These are phyloP conservation scores for Lepilemur ruficaudatus DNA, from an alignment of 2,797 vertebrate species.

Conservation along the genomic window DNA sequence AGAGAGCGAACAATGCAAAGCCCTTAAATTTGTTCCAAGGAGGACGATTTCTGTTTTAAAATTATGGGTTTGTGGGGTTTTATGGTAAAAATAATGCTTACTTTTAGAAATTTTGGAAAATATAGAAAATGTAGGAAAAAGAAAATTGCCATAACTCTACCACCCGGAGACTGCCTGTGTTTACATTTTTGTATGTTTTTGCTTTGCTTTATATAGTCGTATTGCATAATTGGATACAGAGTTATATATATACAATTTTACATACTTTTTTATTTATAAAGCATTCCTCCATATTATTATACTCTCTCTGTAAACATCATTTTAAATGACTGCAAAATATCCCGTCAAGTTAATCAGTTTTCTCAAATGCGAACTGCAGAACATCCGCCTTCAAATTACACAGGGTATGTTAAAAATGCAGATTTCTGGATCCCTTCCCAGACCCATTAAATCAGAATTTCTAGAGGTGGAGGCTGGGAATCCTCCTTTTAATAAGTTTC, in stretches of 20 bases:
- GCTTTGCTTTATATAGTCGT: conserved; percentile 27
- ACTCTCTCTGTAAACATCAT: conserved; percentile 69
- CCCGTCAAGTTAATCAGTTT: conserved; percentile 47
- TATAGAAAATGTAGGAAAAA: not conserved
- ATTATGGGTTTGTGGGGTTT: not conserved
- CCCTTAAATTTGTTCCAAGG: not conserved
- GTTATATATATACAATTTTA: conserved; percentile 51
- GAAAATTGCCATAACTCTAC: not conserved
- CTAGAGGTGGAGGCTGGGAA: conserved; percentile 15
- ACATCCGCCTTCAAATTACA: conserved; percentile 43
- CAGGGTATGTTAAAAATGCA: conserved; percentile 47
- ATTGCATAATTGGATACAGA: conserved; percentile 61
- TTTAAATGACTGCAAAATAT: conserved; percentile 56
- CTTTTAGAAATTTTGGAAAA: conserved; percentile 42
- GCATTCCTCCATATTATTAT: conserved; percentile 48
- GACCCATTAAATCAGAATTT: conserved; percentile 39
- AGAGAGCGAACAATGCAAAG: not conserved
- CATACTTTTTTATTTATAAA: conserved; percentile 61
- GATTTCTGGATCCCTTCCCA: conserved; percentile 64
- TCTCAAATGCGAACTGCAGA: conserved; percentile 51
- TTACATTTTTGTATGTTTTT: conserved; percentile 61
- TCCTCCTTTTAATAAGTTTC: conserved; percentile 36
- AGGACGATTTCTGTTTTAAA: conserved; percentile 8
- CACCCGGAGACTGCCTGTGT: not conserved
- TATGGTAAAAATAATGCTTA: not conserved